phyloP scores from a whole-genome alignment of 2,113 vertebrate genomes.

The Triplophysa tibetana region DNA sequence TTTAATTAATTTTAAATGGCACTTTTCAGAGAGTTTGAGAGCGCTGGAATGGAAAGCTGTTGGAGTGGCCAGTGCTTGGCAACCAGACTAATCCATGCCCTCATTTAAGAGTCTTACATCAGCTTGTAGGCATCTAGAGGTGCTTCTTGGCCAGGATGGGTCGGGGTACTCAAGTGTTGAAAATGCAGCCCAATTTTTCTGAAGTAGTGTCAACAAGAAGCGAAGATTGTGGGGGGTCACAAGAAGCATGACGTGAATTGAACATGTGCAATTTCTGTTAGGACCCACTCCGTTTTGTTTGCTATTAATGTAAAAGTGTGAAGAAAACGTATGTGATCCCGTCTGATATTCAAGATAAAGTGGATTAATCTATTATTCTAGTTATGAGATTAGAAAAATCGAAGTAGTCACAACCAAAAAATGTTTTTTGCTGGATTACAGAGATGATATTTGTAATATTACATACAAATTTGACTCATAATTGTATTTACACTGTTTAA shows the following conservation, averaged over 20 bases:
- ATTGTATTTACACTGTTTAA: background rate
- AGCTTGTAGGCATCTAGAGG: constrained; percentile 82
- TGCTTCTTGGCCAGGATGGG: constrained; percentile 65
- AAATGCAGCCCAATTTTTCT: constrained; percentile 15
- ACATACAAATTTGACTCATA: too few species aligned
- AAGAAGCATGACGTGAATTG: background rate
- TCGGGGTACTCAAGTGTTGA: constrained; percentile 44
- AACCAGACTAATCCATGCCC: constrained; percentile 85
- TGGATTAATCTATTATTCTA: too few species aligned
- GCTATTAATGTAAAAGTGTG: too few species aligned
- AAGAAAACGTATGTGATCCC: too few species aligned
- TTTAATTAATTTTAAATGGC: constrained; percentile 99
- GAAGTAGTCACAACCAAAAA: too few species aligned
- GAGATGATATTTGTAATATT: background rate
- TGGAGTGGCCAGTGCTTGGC: constrained; percentile 87
- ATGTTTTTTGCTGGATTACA: too few species aligned
- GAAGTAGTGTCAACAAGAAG: constrained; percentile 3
- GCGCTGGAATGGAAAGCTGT: constrained; percentile 92
- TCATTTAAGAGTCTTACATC: constrained; percentile 93
- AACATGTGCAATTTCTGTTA: too few species aligned
- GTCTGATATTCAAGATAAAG: too few species aligned
- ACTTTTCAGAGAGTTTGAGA: constrained; percentile 88
- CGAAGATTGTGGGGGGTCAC: background rate
- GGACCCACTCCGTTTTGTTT: too few species aligned
- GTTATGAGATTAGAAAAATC: too few species aligned